Evolutionary conservation across 1,140 invertebrate genomes (phyloP).

Genomic region (Rhagoletis pomonella): DNA sequence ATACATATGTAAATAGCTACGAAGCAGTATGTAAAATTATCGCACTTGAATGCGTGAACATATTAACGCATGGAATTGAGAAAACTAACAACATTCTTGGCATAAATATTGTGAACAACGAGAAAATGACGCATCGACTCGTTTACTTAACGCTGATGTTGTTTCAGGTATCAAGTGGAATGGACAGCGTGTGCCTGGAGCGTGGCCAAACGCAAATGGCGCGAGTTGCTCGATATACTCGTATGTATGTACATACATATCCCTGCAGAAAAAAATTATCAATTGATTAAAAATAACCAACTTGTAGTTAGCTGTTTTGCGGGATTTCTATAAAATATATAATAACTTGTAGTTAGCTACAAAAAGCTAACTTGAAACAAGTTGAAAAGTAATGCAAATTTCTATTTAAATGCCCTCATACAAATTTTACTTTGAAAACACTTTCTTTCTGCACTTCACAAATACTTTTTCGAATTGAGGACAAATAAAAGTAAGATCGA

Average conservation of each 20-base stretch:
- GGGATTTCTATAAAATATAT: too few relatives aligned
- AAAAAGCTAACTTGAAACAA: too few relatives aligned
- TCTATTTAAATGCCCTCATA: too few relatives aligned
- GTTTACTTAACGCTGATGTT: neutral
- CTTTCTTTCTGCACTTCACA: too few relatives aligned
- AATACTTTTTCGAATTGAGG: too few relatives aligned
- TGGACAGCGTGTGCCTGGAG: neutral
- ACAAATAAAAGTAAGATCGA: too few relatives aligned
- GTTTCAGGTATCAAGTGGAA: neutral
- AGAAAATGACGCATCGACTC: constrained; percentile 3
- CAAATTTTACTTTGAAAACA: too few relatives aligned
- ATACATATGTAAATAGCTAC: neutral
- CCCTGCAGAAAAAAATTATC: too few relatives aligned
- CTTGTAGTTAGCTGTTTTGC: too few relatives aligned
- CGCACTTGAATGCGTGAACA: neutral
- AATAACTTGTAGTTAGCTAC: too few relatives aligned
- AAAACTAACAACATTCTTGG: neutral
- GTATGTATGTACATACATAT: neutral
- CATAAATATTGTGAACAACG: neutral
- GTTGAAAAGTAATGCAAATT: too few relatives aligned
- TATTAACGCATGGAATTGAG: neutral
- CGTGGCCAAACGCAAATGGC: neutral
- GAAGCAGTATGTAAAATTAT: neutral
- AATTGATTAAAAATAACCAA: too few relatives aligned
- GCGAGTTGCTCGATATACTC: neutral